A percentile compares a stretch with the other conserved stretches of the same genome.
Conservation (phyloP, 2,113 vertebrate genomes). For the Tachuris rubrigastra region DNA sequence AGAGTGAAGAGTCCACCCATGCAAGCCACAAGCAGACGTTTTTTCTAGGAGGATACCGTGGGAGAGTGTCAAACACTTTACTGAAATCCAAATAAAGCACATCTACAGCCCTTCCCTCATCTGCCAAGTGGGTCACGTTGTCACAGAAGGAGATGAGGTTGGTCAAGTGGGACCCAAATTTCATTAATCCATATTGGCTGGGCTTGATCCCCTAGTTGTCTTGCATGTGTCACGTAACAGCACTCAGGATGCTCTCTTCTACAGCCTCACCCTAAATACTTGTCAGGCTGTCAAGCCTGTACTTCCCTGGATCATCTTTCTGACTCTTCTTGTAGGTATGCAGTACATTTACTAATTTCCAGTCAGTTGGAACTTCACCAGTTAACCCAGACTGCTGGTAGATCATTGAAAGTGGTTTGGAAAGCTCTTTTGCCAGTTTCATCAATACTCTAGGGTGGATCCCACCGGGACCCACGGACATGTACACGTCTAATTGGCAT, state of each 20-base stretch:
- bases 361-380: background rate
- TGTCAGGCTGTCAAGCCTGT: background rate
- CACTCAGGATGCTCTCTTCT: background rate
- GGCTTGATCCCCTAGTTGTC: background rate
- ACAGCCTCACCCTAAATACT: background rate
- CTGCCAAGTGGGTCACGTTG: background rate
- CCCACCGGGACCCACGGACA: background rate
- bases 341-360: background rate
- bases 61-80: background rate
- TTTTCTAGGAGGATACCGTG: background rate
- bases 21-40: background rate
- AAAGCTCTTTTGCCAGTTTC: background rate
- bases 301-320: background rate
- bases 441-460: background rate
- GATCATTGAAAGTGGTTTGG: background rate
- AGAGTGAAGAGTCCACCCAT: background rate
- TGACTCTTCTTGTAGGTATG: too few species aligned
- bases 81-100: background rate
- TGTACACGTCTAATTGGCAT: background rate
- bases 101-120: background rate
- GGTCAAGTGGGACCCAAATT: background rate
- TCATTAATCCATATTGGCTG: background rate
- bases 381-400: background rate
- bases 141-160: background rate
- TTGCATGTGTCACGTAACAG: background rate